Evolutionary conservation across 2,113 vertebrate genomes (phyloP).

Genomic region (Corvus cornix): DNA sequence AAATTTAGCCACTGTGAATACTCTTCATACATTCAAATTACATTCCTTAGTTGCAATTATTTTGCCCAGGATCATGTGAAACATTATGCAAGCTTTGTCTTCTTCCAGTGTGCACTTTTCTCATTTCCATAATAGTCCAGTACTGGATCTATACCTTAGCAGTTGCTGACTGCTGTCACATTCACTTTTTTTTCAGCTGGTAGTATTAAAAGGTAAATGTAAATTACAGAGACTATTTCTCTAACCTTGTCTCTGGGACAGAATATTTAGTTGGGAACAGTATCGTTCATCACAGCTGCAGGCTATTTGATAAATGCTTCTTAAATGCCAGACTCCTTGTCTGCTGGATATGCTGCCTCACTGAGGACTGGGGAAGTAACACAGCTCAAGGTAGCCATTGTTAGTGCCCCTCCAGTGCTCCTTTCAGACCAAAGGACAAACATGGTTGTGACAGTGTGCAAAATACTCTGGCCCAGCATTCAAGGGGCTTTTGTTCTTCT

Average conservation of each 20-base stretch:
- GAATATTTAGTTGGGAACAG: background rate
- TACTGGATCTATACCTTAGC: background rate
- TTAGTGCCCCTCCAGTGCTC: background rate
- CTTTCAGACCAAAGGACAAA: background rate
- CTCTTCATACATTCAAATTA: background rate
- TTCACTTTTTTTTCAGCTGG: background rate
- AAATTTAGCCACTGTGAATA: background rate
- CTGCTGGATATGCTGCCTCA: background rate
- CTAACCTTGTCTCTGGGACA: background rate
- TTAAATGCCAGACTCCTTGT: background rate
- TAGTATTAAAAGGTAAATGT: slow-evolving; percentile 1
- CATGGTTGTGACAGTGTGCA: background rate
- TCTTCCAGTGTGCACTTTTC: background rate
- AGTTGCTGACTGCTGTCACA: background rate
- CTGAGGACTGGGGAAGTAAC: background rate
- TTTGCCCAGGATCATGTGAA: background rate
- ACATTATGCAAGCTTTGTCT: background rate
- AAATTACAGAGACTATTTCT: slow-evolving; percentile 17
- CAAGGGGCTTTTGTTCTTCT: background rate
- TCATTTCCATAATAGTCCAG: slow-evolving; percentile 14
- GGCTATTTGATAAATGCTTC: background rate
- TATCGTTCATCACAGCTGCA: background rate
- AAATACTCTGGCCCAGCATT: background rate
- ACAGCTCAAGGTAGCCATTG: background rate
- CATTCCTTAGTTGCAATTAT: background rate